phyloP scores from a whole-genome alignment of 2,888 invertebrate genomes.

The Parochlus steinenii region DNA sequence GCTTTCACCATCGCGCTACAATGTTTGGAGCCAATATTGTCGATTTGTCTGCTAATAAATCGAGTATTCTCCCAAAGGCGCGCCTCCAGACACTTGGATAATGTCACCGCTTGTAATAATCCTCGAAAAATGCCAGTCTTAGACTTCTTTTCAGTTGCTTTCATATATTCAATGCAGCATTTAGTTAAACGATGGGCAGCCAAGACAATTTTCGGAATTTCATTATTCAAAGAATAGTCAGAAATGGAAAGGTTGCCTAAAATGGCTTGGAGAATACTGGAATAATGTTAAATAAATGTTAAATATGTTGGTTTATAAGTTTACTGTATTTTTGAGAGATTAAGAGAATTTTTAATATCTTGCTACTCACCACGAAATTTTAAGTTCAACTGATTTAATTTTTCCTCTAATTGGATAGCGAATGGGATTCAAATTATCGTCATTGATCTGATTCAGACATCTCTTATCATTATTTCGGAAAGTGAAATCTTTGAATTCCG shows the following conservation, averaged over 20 bases:
- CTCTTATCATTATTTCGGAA: conserved; percentile 52
- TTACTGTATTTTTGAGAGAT: not conserved
- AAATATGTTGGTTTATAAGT: not conserved
- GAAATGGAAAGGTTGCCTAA: conserved; percentile 50
- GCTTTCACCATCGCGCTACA: conserved; percentile 45
- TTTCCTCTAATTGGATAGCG: conserved; percentile 53
- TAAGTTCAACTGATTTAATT: conserved; percentile 53
- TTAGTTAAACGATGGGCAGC: conserved; percentile 48
- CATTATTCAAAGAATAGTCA: conserved; percentile 51
- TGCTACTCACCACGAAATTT: conserved; percentile 49
- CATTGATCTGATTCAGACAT: conserved; percentile 49
- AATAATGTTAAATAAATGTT: conserved; percentile 15
- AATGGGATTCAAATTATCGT: conserved; percentile 40
- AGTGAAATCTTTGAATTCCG: conserved; percentile 50
- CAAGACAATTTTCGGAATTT: conserved; percentile 49
- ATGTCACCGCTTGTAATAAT: conserved; percentile 39
- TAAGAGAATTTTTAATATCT: not conserved
- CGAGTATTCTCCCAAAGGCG: conserved; percentile 61
- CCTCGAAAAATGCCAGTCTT: conserved; percentile 33
- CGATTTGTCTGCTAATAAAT: conserved; percentile 50
- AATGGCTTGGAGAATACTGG: conserved; percentile 56
- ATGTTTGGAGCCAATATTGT: conserved; percentile 49
- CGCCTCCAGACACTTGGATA: conserved; percentile 49
- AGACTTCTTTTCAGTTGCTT: conserved; percentile 23
- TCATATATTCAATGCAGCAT: conserved; percentile 46